Evolutionary conservation across 2,888 invertebrate genomes (phyloP).

Genomic region (Teleogryllus oceanicus): DNA sequence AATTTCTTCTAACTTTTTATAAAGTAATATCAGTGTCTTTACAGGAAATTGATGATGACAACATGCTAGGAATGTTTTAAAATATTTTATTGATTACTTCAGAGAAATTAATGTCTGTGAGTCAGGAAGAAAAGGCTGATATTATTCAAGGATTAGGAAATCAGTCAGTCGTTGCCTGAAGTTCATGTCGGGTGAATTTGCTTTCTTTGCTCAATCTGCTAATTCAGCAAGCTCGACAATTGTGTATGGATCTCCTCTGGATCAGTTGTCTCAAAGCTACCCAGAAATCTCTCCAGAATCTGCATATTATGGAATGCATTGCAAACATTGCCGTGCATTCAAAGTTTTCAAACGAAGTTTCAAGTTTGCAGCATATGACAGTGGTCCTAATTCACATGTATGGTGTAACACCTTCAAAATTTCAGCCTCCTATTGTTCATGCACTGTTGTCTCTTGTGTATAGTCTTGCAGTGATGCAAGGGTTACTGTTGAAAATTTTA

Average conservation of each 20-base stretch:
- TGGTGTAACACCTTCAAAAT: slow-evolving; percentile 48
- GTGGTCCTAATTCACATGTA: slow-evolving; percentile 52
- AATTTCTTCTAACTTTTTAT: slow-evolving; percentile 43
- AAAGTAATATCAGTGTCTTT: slow-evolving; percentile 40
- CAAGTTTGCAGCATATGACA: slow-evolving; percentile 50
- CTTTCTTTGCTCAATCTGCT: not conserved
- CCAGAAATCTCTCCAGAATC: slow-evolving; percentile 46
- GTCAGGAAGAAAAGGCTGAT: not conserved
- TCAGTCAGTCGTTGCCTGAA: slow-evolving; percentile 4
- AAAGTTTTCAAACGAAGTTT: slow-evolving; percentile 46
- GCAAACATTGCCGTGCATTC: slow-evolving; percentile 51
- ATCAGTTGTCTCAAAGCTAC: slow-evolving; percentile 40
- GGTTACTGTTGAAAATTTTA: slow-evolving; percentile 45
- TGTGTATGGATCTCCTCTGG: slow-evolving; percentile 46
- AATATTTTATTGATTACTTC: slow-evolving; percentile 26
- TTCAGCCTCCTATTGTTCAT: slow-evolving; percentile 46
- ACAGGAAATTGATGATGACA: slow-evolving; percentile 25
- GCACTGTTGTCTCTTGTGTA: slow-evolving; percentile 49
- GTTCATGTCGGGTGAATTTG: not conserved
- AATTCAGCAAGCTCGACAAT: slow-evolving; percentile 4
- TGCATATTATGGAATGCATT: slow-evolving; percentile 53
- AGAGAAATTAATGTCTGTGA: not conserved
- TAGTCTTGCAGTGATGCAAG: slow-evolving; percentile 46
- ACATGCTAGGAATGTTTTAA: slow-evolving; percentile 18
- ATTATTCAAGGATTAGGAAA: not conserved